phyloP scores from a whole-genome alignment of 2,797 vertebrate species.

The Anas capensis region DNA sequence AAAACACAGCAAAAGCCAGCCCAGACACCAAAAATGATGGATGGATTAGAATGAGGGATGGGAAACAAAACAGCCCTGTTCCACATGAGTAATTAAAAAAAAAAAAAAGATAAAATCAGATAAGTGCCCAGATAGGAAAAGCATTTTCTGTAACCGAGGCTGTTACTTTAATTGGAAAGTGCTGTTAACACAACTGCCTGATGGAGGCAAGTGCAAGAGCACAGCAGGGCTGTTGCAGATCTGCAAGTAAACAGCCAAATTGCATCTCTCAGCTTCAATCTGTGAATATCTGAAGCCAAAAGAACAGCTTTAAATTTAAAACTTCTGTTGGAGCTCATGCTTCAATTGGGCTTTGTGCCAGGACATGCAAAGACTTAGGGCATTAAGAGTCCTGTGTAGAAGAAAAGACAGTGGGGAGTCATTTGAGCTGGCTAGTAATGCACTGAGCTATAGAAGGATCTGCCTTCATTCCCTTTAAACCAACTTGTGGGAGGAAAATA shows the following conservation, averaged over 20 bases:
- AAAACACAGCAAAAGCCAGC: not conserved
- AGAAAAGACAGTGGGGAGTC: slow-evolving; percentile 53
- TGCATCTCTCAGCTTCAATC: slow-evolving; percentile 45
- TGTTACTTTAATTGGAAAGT: slow-evolving; percentile 43
- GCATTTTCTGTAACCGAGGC: not conserved
- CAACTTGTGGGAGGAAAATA: slow-evolving; percentile 5
- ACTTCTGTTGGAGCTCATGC: slow-evolving; percentile 50
- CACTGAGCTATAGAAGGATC: slow-evolving; percentile 16
- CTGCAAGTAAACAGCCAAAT: slow-evolving; percentile 57
- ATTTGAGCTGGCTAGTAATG: slow-evolving; percentile 20
- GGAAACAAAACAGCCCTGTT: not conserved
- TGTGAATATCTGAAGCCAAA: slow-evolving; percentile 35
- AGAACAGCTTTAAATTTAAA: slow-evolving; percentile 66
- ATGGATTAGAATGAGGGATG: not conserved
- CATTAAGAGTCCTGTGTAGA: slow-evolving; percentile 26
- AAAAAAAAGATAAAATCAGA: not conserved
- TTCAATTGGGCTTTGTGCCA: slow-evolving; percentile 48
- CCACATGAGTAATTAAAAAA: not conserved
- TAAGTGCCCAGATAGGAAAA: slow-evolving; percentile 3
- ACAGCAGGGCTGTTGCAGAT: slow-evolving; percentile 27
- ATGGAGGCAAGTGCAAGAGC: not conserved
- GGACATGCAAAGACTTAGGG: slow-evolving; percentile 40
- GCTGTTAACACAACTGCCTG: slow-evolving; percentile 29
- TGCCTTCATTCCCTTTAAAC: slow-evolving; percentile 36
- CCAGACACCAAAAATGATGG: not conserved